Evolutionary conservation across 2,113 vertebrate genomes (phyloP).

Genomic region (Gymnobelideus leadbeateri): DNA sequence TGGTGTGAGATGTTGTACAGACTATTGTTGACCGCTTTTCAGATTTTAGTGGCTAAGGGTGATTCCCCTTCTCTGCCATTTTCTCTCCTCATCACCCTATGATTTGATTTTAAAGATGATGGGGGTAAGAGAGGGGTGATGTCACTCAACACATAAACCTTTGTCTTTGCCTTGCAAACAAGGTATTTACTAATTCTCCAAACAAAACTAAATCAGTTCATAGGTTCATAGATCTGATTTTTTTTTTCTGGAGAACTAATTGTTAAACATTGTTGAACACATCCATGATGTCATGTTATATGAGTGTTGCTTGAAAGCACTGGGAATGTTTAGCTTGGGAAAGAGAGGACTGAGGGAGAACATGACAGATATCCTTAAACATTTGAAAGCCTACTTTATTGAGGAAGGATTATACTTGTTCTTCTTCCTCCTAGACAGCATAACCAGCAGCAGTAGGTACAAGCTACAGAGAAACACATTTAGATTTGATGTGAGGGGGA

Average conservation of each 20-base stretch:
- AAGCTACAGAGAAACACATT: background rate
- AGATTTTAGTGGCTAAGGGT: conserved; percentile 20
- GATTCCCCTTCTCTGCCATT: conserved; percentile 60
- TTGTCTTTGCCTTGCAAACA: conserved; percentile 65
- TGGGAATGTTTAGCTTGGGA: background rate
- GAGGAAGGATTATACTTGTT: background rate
- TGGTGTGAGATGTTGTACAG: background rate
- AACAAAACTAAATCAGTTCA: conserved; percentile 64
- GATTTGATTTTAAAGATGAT: conserved; percentile 73
- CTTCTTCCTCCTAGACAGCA: background rate
- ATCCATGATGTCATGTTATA: background rate
- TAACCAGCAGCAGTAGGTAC: background rate
- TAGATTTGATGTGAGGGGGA: background rate
- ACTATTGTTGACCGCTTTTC: conserved; percentile 50
- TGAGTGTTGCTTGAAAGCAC: background rate
- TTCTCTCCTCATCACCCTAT: conserved; percentile 62
- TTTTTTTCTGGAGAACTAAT: too few species aligned
- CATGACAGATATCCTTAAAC: background rate
- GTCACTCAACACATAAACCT: conserved; percentile 67
- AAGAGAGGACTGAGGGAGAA: background rate
- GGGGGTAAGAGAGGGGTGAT: conserved; percentile 50
- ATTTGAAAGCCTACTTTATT: background rate
- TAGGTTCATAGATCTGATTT: background rate
- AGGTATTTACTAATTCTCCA: conserved; percentile 70
- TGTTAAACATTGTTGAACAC: background rate